Evolutionary conservation across 1,140 invertebrate genomes (phyloP).

Genomic region (honey bee (Apis mellifera)): Amel_HAv3.1 CM009940.2:2386501-2387000

Average conservation of each 20-base stretch:
- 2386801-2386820: too few species aligned
- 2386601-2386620: neutral
- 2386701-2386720: neutral
- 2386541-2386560: slow-evolving; percentile 39
- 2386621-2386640: neutral
- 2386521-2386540: slow-evolving; percentile 5
- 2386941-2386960: too few species aligned
- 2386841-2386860: too few species aligned
- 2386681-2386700: neutral
- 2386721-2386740: neutral
- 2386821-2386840: too few species aligned
- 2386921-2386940: too few species aligned
- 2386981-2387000: too few species aligned
- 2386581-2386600: neutral
- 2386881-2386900: too few species aligned
- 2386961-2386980: too few species aligned
- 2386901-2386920: too few species aligned
- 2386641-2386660: neutral
- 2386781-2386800: too few species aligned
- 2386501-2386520: slow-evolving; percentile 25
- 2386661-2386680: neutral
- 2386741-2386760: neutral
- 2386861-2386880: too few species aligned
- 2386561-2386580: neutral
- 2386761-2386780: neutral